Conservation (phyloP, 1,140 invertebrate species). For the Neodiprion virginianus region DNA sequence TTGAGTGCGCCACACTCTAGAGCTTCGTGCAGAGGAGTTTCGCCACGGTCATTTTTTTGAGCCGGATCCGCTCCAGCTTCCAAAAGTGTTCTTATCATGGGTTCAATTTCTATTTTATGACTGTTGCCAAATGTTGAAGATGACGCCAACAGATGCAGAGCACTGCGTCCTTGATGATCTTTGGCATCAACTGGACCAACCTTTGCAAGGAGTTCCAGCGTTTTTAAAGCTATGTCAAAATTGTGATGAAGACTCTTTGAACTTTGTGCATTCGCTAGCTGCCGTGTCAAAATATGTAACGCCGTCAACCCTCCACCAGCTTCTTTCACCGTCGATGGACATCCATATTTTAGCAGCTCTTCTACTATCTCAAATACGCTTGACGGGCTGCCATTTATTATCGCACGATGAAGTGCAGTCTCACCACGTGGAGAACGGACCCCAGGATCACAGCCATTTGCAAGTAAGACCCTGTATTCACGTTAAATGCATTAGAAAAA, state of each 20-base stretch:
- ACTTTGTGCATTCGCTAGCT: constrained; percentile 40
- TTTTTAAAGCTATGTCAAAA: constrained; percentile 45
- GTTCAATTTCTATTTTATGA: constrained; percentile 40
- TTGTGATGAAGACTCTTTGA: constrained; percentile 42
- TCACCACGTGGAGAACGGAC: constrained; percentile 55
- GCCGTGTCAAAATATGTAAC: constrained; percentile 53
- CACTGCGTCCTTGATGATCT: constrained; percentile 53
- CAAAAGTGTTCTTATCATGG: constrained; percentile 55
- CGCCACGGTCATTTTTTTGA: constrained; percentile 56
- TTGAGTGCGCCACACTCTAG: constrained; percentile 59
- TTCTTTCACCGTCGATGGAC: constrained; percentile 54
- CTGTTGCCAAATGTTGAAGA: constrained; percentile 50
- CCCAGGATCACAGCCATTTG: constrained; percentile 54
- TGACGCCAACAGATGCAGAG: constrained; percentile 54
- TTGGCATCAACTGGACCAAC: constrained; percentile 51
- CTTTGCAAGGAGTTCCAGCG: constrained; percentile 47
- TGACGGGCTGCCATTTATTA: constrained; percentile 45
- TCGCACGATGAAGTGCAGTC: constrained; percentile 55
- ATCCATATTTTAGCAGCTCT: constrained; percentile 49
- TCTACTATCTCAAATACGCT: constrained; percentile 48
- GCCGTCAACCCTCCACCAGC: constrained; percentile 55
- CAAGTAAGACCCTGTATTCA: constrained; percentile 43
- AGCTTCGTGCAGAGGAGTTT: constrained; percentile 62
- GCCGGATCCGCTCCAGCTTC: constrained; percentile 57
- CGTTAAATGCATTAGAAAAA: background rate